These are phyloP conservation scores for Rhingia campestris DNA, from an alignment of 2,888 invertebrate genomes.

Conservation along the genomic window DNA sequence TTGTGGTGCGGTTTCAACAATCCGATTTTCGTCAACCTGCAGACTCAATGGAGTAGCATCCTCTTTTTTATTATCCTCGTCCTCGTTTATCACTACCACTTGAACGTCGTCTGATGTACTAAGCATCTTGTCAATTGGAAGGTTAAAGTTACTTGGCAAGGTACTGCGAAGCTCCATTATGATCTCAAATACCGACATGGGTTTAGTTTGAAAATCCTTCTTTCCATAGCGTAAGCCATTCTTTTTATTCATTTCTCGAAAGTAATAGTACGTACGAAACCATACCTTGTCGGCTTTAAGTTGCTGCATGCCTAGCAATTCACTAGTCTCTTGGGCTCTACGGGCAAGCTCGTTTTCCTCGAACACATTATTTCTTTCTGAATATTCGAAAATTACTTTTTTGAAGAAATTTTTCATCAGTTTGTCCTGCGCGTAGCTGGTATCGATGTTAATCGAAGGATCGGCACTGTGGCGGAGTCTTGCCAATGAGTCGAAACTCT, in stretches of 20 bases:
- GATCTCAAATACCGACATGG: slow-evolving; percentile 9
- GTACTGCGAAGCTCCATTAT: slow-evolving; percentile 45
- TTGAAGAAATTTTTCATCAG: slow-evolving; percentile 32
- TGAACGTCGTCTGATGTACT: background rate
- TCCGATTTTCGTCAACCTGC: background rate
- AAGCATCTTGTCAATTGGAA: slow-evolving; percentile 30
- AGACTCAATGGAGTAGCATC: background rate
- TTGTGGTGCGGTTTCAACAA: slow-evolving; percentile 1
- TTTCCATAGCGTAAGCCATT: slow-evolving; percentile 31
- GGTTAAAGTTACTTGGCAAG: slow-evolving; percentile 45
- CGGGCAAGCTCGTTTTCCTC: background rate
- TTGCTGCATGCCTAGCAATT: slow-evolving; percentile 27
- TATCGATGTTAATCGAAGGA: slow-evolving; percentile 52
- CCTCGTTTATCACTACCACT: slow-evolving; percentile 25
- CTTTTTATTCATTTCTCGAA: background rate
- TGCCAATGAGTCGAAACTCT: slow-evolving; percentile 20
- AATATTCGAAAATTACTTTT: slow-evolving; percentile 59
- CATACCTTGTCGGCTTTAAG: background rate
- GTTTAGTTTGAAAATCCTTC: background rate
- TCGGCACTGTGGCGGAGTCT: slow-evolving; percentile 11
- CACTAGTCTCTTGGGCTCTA: slow-evolving; percentile 14
- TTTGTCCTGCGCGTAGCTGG: slow-evolving; percentile 39
- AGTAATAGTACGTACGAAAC: slow-evolving; percentile 11
- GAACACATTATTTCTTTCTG: background rate
- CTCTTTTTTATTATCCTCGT: background rate